A percentile compares a stretch with the other conserved stretches of the same genome.
Conservation (phyloP, 1,140 invertebrate genomes). For the Helicoverpa armigera region DNA sequence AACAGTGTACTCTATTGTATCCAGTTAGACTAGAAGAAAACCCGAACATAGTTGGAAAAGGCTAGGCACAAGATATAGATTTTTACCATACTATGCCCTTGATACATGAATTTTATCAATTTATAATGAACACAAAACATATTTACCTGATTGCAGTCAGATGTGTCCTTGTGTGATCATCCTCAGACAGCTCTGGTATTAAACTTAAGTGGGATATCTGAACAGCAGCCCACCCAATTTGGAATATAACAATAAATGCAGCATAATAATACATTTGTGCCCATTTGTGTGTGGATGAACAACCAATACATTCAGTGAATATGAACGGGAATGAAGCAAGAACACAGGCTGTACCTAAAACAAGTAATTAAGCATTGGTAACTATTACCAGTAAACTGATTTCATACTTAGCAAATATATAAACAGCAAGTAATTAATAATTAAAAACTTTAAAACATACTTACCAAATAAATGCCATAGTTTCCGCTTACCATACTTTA, state of each 20-base stretch:
- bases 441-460: neutral
- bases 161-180: slow-evolving; percentile 93
- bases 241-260: slow-evolving; percentile 97
- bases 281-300: slow-evolving; percentile 89
- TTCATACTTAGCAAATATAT: too few relatives aligned
- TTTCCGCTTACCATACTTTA: slow-evolving; percentile 94
- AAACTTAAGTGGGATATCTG: slow-evolving; percentile 98
- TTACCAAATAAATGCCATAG: slow-evolving; percentile 92
- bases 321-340: slow-evolving; percentile 95
- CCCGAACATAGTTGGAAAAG: too few relatives aligned
- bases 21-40: too few relatives aligned
- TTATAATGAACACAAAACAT: neutral
- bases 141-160: slow-evolving; percentile 94
- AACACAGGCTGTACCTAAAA: slow-evolving; percentile 92
- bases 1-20: too few relatives aligned
- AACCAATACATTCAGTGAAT: slow-evolving; percentile 93
- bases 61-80: neutral
- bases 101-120: too few relatives aligned
- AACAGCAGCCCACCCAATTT: slow-evolving; percentile 98
- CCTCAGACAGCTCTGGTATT: slow-evolving; percentile 91
- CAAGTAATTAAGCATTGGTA: neutral
- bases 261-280: slow-evolving; percentile 95
- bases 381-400: too few relatives aligned
- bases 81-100: neutral
- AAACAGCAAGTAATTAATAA: neutral